Conservation (phyloP, 2,888 invertebrate species). For the Hemistola chrysoprasaria region DNA sequence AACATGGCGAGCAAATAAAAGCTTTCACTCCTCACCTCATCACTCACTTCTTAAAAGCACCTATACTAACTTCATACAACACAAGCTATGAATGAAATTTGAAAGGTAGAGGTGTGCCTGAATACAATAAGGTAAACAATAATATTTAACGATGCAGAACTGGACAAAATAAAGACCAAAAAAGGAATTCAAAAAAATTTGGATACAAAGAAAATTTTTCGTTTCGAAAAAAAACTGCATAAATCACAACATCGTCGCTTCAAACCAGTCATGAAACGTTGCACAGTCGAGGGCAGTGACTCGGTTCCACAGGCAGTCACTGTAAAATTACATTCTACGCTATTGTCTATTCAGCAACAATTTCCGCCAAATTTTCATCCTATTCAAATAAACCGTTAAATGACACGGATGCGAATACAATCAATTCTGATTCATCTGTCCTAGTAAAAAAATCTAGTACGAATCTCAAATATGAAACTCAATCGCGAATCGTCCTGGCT, state of each 20-base stretch:
- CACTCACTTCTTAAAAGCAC: neutral
- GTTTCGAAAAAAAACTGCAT: no score
- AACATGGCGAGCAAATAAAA: constrained; percentile 14
- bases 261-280: constrained; percentile 10
- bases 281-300: constrained; percentile 56
- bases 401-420: constrained; percentile 39
- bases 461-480: no score
- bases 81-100: no score
- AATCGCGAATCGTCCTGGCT: no score
- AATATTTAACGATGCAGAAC: no score
- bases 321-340: constrained; percentile 63
- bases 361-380: constrained; percentile 59
- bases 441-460: neutral
- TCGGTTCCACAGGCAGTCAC: constrained; percentile 63
- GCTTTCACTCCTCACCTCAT: constrained; percentile 19
- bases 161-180: no score
- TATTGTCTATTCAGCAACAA: constrained; percentile 59
- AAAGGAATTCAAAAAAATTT: no score
- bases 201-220: no score
- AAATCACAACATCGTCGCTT: constrained; percentile 14
- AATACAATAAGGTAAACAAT: no score
- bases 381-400: constrained; percentile 54
- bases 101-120: no score
- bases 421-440: constrained; percentile 14
- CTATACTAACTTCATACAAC: neutral